Percentiles rank a stretch among this genome's conserved stretches.
phyloP scores from a whole-genome alignment of 2,113 vertebrate species.

The Zosterops lateralis region DNA sequence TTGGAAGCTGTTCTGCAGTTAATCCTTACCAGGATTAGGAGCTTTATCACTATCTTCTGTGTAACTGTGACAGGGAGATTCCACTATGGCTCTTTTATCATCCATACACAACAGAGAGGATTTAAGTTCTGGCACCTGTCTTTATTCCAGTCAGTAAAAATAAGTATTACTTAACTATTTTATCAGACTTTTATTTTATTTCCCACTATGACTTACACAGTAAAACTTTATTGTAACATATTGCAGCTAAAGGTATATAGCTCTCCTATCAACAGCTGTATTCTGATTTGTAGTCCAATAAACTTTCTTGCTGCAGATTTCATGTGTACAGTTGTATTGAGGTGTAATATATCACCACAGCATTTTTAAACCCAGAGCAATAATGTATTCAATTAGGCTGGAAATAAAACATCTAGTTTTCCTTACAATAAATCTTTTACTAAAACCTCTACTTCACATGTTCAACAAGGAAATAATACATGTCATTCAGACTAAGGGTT shows the following conservation, averaged over 20 bases:
- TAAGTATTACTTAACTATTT: slow-evolving; percentile 42
- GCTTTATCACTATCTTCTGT: neutral
- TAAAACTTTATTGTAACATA: slow-evolving; percentile 61
- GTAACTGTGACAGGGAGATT: neutral
- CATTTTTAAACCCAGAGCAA: slow-evolving; percentile 75
- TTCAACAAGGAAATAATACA: slow-evolving; percentile 80
- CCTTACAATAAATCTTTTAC: slow-evolving; percentile 78
- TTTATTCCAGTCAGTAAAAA: slow-evolving; percentile 46
- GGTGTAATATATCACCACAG: slow-evolving; percentile 69
- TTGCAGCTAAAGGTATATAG: slow-evolving; percentile 52
- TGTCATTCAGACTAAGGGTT: slow-evolving; percentile 76
- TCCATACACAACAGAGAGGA: neutral
- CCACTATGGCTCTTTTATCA: neutral
- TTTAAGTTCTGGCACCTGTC: slow-evolving; percentile 3
- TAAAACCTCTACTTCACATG: slow-evolving; percentile 68
- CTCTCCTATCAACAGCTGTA: slow-evolving; percentile 66
- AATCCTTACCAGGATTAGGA: neutral
- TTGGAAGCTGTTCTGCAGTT: neutral
- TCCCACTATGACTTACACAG: slow-evolving; percentile 25
- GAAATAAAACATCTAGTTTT: slow-evolving; percentile 74
- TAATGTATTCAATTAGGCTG: slow-evolving; percentile 79
- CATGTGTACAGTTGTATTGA: slow-evolving; percentile 57
- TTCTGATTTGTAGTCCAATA: slow-evolving; percentile 75
- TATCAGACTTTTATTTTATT: slow-evolving; percentile 39
- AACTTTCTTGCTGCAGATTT: slow-evolving; percentile 61